phyloP scores from a whole-genome alignment of 2,113 vertebrate species.

The Arenaria interpres region DNA sequence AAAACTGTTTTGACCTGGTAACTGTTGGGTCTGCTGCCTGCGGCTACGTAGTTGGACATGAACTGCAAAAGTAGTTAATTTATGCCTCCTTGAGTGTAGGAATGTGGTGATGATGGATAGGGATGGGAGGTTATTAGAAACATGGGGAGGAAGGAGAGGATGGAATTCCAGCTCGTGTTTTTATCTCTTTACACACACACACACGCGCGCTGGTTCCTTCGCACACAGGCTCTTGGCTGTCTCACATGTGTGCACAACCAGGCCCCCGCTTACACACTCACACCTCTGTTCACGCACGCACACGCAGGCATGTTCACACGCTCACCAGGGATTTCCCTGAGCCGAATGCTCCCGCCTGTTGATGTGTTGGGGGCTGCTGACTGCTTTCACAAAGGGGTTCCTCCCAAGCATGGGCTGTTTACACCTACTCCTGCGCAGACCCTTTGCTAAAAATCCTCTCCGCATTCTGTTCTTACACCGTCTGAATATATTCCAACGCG shows the following conservation, averaged over 20 bases:
- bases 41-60: constrained; percentile 51
- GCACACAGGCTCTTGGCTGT: not conserved
- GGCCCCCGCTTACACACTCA: not conserved
- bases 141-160: constrained; percentile 59
- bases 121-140: constrained; percentile 70
- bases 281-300: not conserved
- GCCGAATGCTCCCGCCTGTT: not conserved
- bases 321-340: not conserved
- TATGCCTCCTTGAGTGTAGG: constrained; percentile 62
- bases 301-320: not conserved
- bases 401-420: not conserved
- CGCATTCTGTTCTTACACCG: not conserved
- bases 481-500: not conserved
- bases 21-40: constrained; percentile 64
- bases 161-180: constrained; percentile 54
- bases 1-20: constrained; percentile 61
- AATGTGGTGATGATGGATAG: constrained; percentile 67
- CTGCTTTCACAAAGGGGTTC: not conserved
- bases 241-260: not conserved
- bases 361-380: not conserved
- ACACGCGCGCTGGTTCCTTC: not conserved
- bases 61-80: constrained; percentile 68
- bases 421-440: not conserved
- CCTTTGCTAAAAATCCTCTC: not conserved
- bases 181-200: constrained; percentile 24